A percentile compares a stretch with the other conserved stretches of the same genome.
phyloP scores from a whole-genome alignment of 2,113 vertebrate genomes.

The Sialia sialis region DNA sequence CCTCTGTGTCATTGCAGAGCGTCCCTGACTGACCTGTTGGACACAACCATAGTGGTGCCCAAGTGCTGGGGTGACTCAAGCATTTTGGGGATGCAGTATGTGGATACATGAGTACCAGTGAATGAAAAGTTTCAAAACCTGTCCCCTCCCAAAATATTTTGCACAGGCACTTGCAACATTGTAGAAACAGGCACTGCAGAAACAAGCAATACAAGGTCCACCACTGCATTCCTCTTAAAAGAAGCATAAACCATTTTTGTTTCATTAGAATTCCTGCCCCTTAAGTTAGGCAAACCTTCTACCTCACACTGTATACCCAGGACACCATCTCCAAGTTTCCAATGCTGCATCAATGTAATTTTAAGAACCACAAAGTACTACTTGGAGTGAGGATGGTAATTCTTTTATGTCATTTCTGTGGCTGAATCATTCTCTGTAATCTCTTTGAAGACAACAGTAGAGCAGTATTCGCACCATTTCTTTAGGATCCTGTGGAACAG shows the following conservation, averaged over 20 bases:
- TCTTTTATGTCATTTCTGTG: not conserved
- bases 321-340: not conserved
- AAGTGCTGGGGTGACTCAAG: not conserved
- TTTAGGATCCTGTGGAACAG: not conserved
- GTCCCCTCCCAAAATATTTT: not conserved
- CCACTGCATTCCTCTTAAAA: not conserved
- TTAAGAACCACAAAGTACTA: not conserved
- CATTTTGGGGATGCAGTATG: accelerated
- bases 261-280: not conserved
- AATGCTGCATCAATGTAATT: not conserved
- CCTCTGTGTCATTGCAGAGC: not conserved
- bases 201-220: not conserved
- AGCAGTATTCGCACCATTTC: not conserved
- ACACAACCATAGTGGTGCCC: not conserved
- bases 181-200: not conserved
- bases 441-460: not conserved
- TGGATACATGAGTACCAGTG: not conserved
- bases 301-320: not conserved
- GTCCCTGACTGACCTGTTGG: not conserved
- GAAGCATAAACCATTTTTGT: not conserved
- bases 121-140: not conserved
- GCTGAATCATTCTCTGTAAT: not conserved
- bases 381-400: accelerated
- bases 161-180: not conserved
- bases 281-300: not conserved